Percentiles rank a stretch among this genome's conserved stretches.
Evolutionary conservation across 2,113 vertebrate genomes (phyloP).

Genomic region (Morone chrysops): DNA sequence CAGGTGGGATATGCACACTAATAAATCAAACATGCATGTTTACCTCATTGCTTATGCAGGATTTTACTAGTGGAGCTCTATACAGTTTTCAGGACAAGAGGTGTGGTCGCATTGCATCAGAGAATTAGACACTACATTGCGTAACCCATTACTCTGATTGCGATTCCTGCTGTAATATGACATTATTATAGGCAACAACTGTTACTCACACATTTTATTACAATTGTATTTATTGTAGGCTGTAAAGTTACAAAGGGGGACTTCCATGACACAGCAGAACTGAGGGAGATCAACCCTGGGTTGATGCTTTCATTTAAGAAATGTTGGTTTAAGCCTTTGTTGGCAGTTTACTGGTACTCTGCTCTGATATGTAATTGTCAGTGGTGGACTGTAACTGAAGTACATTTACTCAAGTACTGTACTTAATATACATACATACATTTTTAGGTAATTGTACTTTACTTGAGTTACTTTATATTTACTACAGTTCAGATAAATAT

Average conservation of each 20-base stretch:
- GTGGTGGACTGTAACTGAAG: background rate
- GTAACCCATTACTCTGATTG: slow-evolving; percentile 66
- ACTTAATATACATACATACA: background rate
- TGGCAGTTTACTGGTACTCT: background rate
- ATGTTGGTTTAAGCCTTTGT: slow-evolving; percentile 8
- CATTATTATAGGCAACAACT: slow-evolving; percentile 61
- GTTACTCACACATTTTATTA: slow-evolving; percentile 44
- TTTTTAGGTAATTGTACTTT: background rate
- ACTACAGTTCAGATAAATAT: background rate
- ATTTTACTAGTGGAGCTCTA: slow-evolving; percentile 22
- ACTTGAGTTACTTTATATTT: background rate
- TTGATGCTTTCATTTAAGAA: slow-evolving; percentile 11
- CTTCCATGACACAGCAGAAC: slow-evolving; percentile 16
- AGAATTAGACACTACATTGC: slow-evolving; percentile 39
- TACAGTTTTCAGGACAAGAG: slow-evolving; percentile 37
- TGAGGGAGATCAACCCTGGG: background rate
- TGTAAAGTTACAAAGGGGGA: slow-evolving; percentile 51
- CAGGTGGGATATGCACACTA: slow-evolving; percentile 14
- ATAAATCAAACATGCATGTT: slow-evolving; percentile 43
- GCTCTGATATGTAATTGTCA: background rate
- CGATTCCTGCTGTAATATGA: slow-evolving; percentile 60
- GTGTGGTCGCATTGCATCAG: slow-evolving; percentile 40
- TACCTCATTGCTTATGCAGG: slow-evolving; percentile 39
- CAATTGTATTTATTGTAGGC: slow-evolving; percentile 47
- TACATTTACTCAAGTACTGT: background rate